Evolutionary conservation across 64 coral and sea anemone genomes (phyloP).

Genomic region (Platygyra sinensis): DNA sequence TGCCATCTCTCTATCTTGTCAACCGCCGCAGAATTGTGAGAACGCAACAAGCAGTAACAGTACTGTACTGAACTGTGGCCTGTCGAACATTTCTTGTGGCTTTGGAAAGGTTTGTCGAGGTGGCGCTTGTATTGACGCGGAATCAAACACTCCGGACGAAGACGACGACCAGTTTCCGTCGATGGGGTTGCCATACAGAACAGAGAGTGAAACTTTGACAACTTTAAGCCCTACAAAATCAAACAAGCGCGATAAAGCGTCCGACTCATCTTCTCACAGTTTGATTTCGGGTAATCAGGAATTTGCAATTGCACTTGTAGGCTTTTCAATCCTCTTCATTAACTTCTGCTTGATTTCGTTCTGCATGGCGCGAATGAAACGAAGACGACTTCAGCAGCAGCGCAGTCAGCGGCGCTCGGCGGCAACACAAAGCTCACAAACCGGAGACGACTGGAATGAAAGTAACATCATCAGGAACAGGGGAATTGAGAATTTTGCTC

Average conservation of each 20-base stretch:
- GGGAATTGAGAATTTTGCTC: slow-evolving; percentile 24
- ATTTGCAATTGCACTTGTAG: slow-evolving; percentile 7
- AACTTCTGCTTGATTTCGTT: slow-evolving; percentile 32
- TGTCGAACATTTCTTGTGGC: slow-evolving; percentile 9
- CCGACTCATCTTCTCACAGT: neutral
- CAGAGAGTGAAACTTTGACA: neutral
- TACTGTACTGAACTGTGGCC: neutral
- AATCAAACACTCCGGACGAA: neutral
- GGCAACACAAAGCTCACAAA: slow-evolving; percentile 26
- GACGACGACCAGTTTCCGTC: neutral
- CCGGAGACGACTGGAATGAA: slow-evolving; percentile 10
- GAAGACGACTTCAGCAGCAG: neutral
- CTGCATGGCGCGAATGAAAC: slow-evolving; percentile 22
- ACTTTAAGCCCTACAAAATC: neutral
- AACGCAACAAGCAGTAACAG: neutral
- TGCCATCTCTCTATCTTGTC: neutral
- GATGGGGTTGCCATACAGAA: neutral
- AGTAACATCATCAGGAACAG: neutral
- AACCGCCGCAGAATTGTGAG: neutral
- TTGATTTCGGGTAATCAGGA: slow-evolving; percentile 23
- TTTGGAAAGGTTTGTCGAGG: slow-evolving; percentile 12
- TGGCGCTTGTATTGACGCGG: neutral
- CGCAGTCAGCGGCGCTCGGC: neutral
- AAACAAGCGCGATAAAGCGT: neutral
- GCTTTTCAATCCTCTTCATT: slow-evolving; percentile 34